Evolutionary conservation across 1,140 invertebrate genomes (phyloP).

Genomic region (Caenorhabditis brenneri): DNA sequence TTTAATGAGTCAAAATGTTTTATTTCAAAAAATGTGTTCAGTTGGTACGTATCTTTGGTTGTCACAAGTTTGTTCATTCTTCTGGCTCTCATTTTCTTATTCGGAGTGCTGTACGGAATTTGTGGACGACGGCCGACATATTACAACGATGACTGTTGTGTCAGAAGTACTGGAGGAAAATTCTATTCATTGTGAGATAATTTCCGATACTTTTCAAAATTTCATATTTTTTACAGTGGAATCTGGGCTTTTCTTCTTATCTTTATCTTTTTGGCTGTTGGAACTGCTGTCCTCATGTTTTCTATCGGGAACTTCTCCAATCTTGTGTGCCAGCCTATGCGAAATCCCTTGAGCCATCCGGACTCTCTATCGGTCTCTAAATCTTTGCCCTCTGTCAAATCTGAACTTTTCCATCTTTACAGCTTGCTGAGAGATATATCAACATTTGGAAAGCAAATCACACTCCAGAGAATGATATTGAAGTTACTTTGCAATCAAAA

Average conservation of each 20-base stretch:
- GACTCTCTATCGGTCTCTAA: constrained; percentile 55
- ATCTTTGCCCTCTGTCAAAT: constrained; percentile 50
- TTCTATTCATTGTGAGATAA: constrained; percentile 65
- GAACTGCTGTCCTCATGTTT: constrained; percentile 61
- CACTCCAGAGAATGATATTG: constrained; percentile 39
- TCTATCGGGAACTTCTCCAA: constrained; percentile 63
- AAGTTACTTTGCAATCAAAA: constrained; percentile 48
- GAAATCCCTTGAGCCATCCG: constrained; percentile 63
- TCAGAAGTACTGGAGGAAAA: constrained; percentile 64
- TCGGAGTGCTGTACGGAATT: constrained; percentile 69
- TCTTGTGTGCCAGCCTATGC: constrained; percentile 66
- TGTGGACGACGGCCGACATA: constrained; percentile 66
- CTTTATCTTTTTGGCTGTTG: constrained; percentile 59
- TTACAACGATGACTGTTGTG: constrained; percentile 70
- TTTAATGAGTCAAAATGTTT: not conserved
- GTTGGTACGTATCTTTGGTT: constrained; percentile 65
- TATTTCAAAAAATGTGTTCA: not conserved
- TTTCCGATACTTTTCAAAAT: not conserved
- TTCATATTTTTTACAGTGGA: constrained; percentile 60
- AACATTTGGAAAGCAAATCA: constrained; percentile 54
- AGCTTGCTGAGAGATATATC: constrained; percentile 58
- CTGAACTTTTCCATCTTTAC: constrained; percentile 49
- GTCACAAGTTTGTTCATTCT: constrained; percentile 67
- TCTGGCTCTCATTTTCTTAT: constrained; percentile 63
- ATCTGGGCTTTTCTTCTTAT: constrained; percentile 65